These are phyloP conservation scores for Aptenodytes patagonicus DNA, from an alignment of 2,113 vertebrate genomes.

Conservation along the genomic window DNA sequence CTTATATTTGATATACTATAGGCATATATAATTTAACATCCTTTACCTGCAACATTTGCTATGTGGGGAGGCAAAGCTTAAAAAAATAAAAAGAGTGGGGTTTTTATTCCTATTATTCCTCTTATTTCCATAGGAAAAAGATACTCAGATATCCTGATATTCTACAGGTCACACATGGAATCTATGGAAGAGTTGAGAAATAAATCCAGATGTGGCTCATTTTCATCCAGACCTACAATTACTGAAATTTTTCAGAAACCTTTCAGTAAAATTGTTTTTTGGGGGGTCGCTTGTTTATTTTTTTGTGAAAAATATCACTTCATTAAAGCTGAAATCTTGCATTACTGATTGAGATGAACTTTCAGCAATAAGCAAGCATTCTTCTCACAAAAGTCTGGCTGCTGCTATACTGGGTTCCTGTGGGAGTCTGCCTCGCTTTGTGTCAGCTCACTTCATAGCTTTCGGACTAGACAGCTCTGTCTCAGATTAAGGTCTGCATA, in stretches of 20 bases:
- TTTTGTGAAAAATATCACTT: neutral
- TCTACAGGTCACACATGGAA: neutral
- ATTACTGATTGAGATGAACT: neutral
- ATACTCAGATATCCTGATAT: neutral
- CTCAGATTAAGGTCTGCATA: neutral
- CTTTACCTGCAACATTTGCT: neutral
- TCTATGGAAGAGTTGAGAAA: neutral
- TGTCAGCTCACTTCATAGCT: neutral
- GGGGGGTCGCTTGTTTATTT: neutral
- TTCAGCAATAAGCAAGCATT: neutral
- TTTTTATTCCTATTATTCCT: neutral
- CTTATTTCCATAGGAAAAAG: neutral
- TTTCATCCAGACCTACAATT: neutral
- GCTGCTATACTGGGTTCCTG: neutral
- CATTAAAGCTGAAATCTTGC: neutral
- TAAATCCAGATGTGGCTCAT: neutral
- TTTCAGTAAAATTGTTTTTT: neutral
- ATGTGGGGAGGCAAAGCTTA: neutral
- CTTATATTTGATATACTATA: neutral
- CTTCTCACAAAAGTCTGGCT: neutral
- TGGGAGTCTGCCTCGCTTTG: neutral
- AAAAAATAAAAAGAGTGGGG: neutral
- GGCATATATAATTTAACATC: neutral
- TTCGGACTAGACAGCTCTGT: neutral
- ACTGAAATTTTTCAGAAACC: neutral